phyloP scores from a whole-genome alignment of 92 coral and sea anemone genomes.

The Scolanthus callimorphus region DNA sequence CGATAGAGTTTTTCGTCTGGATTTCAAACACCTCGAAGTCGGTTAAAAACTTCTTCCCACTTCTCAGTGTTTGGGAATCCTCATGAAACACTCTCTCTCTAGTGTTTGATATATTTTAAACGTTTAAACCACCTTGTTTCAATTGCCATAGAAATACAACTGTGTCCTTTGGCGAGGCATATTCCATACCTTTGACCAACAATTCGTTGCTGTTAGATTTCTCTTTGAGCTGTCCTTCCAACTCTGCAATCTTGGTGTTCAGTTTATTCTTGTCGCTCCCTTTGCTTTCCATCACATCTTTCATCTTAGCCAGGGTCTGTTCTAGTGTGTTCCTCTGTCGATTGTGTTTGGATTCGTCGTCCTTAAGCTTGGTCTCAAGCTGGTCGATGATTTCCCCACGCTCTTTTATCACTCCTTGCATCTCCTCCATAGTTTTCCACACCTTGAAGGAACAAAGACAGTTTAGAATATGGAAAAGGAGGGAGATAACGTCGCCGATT shows the following conservation, averaged over 20 bases:
- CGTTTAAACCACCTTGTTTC: no score
- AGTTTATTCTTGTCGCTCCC: constrained; percentile 18
- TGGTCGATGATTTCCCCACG: constrained; percentile 41
- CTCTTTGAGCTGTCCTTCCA: constrained; percentile 6
- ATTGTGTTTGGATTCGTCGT: constrained; percentile 6
- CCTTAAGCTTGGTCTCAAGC: constrained; percentile 31
- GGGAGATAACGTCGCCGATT: no score
- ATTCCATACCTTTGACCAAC: constrained; percentile 14
- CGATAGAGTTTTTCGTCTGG: no score
- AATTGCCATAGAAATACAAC: no score
- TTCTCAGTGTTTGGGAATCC: no score
- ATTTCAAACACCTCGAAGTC: no score
- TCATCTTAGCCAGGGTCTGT: constrained; percentile 27
- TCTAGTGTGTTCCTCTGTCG: constrained; percentile 31
- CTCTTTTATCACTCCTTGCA: constrained; percentile 52
- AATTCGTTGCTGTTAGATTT: neutral
- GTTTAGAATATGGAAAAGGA: no score
- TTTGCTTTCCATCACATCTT: constrained; percentile 24
- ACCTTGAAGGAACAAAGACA: constrained; percentile 19
- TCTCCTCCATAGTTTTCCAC: constrained; percentile 39
- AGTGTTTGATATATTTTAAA: no score
- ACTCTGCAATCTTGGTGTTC: constrained; percentile 2
- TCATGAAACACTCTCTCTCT: neutral
- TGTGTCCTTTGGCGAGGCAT: no score
- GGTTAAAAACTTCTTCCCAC: no score